Evolutionary conservation across 2,888 invertebrate species (phyloP).

Genomic region (Drosophila anceps): DNA sequence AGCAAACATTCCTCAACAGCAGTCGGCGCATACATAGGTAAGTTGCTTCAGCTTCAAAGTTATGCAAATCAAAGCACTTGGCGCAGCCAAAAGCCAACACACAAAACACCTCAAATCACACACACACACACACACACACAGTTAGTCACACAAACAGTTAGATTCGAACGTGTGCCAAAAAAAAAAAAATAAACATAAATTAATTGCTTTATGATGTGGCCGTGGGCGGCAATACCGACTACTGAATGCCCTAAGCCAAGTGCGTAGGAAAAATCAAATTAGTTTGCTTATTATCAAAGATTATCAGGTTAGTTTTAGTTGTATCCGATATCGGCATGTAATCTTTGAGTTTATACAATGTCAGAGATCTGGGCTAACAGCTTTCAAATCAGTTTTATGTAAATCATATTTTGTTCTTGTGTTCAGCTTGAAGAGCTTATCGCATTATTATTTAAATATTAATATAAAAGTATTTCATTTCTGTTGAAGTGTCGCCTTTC

Average conservation of each 20-base stretch:
- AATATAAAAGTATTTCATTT: background rate
- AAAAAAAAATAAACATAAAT: conserved; percentile 64
- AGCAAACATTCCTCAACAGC: conserved; percentile 22
- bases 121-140: conserved; percentile 25
- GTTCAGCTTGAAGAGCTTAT: background rate
- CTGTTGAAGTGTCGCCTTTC: background rate
- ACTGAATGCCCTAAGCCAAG: conserved; percentile 32
- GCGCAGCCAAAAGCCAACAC: conserved; percentile 29
- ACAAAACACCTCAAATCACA: conserved; percentile 39
- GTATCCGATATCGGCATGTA: background rate
- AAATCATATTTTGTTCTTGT: background rate
- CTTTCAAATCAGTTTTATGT: background rate
- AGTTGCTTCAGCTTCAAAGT: conserved; percentile 35
- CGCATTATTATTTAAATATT: background rate
- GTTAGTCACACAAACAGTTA: conserved; percentile 23
- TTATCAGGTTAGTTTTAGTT: conserved; percentile 1
- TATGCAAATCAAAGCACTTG: conserved; percentile 69
- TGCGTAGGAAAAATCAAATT: background rate
- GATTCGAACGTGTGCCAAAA: conserved; percentile 70
- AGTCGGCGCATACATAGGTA: conserved; percentile 45
- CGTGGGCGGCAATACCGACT: conserved; percentile 39
- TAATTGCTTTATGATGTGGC: conserved; percentile 42
- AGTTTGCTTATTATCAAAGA: background rate
- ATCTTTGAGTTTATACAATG: background rate
- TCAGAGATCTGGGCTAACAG: background rate